Evolutionary conservation across 2,113 vertebrate genomes (phyloP), one percentile per base, ranked within the genome.

Genomic region (Crotalus viridis): DNA sequence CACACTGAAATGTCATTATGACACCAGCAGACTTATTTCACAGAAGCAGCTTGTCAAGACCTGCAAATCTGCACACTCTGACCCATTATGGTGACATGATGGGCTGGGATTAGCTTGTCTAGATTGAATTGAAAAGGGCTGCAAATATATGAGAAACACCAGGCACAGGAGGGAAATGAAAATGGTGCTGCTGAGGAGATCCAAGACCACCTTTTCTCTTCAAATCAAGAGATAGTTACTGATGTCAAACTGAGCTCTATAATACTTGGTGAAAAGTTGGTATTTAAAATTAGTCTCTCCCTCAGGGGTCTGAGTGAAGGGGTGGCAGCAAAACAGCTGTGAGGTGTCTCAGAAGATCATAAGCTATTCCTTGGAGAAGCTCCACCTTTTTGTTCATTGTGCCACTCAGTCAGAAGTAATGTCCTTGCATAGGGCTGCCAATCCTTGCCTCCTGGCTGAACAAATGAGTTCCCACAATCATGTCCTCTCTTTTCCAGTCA

Each of bases 71-170:
- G 59, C 85, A 95, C 93, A 85, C 0, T 0, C 91, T 52, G 92
- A 0, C 0, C 89, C 33, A 90, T 88, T 93, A 85, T 0, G 0
- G 92, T 39, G 91, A 86, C 90, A n/a, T 92, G 69, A 91, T 57
- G 55, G 93, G 28, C 24, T 92, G 43, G 52, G 93, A 85, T 61
- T 33, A 92, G 88, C 93, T 51, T 52, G 87, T 43, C 92, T 85
- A 92, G 90, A 17, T 90, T 74, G 13, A 26, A n/a, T 86, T 87
- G 64, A 4, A 28, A 74, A 39, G 28, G 8, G 92, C 10, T n/a
- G 91, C 85, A 94, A 90, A 59, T 54, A 74, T 3, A 4, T 13
- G 46, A 69, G 28, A 7, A 87, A 28, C 54, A 52, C 0, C 43
- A 43, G 22, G 51, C 69, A 28, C 48, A 43, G 3, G 28, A 19